These are phyloP conservation scores for Cydia pomonella DNA, from an alignment of 1,140 invertebrate species.

Conservation along the genomic window DNA sequence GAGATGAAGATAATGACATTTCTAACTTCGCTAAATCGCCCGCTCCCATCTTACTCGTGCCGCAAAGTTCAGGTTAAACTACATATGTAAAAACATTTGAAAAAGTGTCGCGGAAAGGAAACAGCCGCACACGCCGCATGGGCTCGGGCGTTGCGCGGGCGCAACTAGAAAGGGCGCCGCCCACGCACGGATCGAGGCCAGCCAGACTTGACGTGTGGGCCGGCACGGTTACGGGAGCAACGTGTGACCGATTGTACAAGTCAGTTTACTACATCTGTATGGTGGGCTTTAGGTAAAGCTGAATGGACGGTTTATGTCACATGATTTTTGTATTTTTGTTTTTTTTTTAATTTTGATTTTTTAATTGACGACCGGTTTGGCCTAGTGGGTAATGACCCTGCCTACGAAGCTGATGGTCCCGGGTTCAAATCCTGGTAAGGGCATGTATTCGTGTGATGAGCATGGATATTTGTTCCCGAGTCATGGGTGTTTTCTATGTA, in stretches of 20 bases:
- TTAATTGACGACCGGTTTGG: too few relatives aligned
- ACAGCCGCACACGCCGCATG: neutral
- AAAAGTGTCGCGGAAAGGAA: neutral
- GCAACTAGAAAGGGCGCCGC: slow-evolving; percentile 61
- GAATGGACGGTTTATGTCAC: neutral
- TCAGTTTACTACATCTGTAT: neutral
- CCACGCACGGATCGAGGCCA: slow-evolving; percentile 47
- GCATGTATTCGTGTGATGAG: too few relatives aligned
- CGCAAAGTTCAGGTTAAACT: neutral
- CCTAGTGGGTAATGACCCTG: too few relatives aligned
- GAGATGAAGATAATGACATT: too few relatives aligned
- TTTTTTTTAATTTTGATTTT: too few relatives aligned
- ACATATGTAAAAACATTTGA: neutral
- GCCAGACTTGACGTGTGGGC: slow-evolving; percentile 22
- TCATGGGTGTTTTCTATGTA: too few relatives aligned
- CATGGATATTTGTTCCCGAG: too few relatives aligned
- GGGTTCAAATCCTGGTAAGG: too few relatives aligned
- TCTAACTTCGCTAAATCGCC: too few relatives aligned
- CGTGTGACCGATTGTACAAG: slow-evolving; percentile 16
- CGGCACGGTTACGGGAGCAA: slow-evolving; percentile 17
- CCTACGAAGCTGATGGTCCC: too few relatives aligned
- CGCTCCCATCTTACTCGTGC: too few relatives aligned
- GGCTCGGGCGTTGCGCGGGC: slow-evolving; percentile 38
- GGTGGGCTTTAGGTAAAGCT: neutral
- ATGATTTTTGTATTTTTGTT: too few relatives aligned